Percentiles rank a stretch among this genome's conserved stretches.
Evolutionary conservation across 2,888 invertebrate genomes (phyloP).

Genomic region (Heliconius ethilla): DNA sequence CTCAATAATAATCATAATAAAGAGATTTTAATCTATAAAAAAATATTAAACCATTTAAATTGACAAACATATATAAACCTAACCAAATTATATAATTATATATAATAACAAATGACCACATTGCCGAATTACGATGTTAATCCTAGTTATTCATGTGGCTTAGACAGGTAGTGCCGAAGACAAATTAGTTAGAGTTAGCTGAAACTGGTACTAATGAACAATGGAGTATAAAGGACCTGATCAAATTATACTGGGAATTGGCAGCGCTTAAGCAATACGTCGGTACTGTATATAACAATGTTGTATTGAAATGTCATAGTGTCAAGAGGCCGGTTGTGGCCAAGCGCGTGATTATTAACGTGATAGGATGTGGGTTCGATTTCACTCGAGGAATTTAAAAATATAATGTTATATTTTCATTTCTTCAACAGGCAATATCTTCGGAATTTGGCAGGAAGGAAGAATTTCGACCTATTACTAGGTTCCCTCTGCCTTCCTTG

Average conservation of each 20-base stretch:
- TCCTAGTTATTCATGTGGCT: slow-evolving; percentile 37
- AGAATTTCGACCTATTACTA: too few relatives aligned
- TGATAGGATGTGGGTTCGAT: too few relatives aligned
- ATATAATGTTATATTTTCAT: too few relatives aligned
- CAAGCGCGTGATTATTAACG: too few relatives aligned
- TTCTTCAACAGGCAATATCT: too few relatives aligned
- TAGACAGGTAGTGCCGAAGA: slow-evolving; percentile 31
- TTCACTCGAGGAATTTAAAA: too few relatives aligned
- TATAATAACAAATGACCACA: slow-evolving; percentile 31
- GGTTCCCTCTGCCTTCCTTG: too few relatives aligned
- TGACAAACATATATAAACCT: neutral
- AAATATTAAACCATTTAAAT: neutral
- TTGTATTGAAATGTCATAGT: neutral
- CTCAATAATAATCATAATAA: neutral
- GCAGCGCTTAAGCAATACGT: neutral
- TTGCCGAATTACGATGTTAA: slow-evolving; percentile 31
- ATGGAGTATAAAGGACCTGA: slow-evolving; percentile 27
- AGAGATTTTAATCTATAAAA: too few relatives aligned
- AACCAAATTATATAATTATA: slow-evolving; percentile 1
- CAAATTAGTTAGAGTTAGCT: slow-evolving; percentile 37
- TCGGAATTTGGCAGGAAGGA: too few relatives aligned
- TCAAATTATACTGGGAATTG: slow-evolving; percentile 20
- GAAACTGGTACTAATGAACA: slow-evolving; percentile 32
- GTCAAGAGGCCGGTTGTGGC: too few relatives aligned
- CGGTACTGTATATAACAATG: neutral